These are phyloP conservation scores for Rhyacichthys aspro DNA, from an alignment of 2,797 vertebrate genomes.

Conservation along the genomic window DNA sequence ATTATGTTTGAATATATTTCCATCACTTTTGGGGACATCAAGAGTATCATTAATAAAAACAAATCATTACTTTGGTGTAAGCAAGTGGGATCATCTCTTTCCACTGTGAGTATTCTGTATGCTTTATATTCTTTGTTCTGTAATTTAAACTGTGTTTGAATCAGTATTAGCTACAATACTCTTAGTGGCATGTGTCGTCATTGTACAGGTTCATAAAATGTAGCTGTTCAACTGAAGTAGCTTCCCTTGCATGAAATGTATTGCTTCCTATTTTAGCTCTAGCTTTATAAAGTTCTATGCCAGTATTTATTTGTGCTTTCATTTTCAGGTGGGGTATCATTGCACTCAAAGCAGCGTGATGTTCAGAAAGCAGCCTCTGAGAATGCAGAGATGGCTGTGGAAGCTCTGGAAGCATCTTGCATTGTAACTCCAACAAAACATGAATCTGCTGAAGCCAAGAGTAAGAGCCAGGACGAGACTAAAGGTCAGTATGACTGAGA, in stretches of 20 bases:
- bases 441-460: not conserved
- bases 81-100: constrained; percentile 57
- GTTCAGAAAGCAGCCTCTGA: constrained; percentile 21
- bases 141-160: constrained; percentile 5
- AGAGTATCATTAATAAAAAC: not conserved
- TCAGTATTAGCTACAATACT: not conserved
- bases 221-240: not conserved
- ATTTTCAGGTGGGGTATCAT: constrained; percentile 44
- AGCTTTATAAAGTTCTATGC: not conserved
- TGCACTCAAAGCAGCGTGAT: constrained; percentile 20
- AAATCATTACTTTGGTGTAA: constrained; percentile 49
- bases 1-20: not conserved
- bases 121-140: constrained; percentile 24
- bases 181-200: not conserved
- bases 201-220: not conserved
- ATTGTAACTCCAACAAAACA: not conserved
- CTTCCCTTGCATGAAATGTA: not conserved
- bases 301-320: constrained; percentile 16
- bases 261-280: not conserved
- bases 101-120: constrained; percentile 63
- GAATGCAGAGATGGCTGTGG: constrained; percentile 47
- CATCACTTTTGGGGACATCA: not conserved
- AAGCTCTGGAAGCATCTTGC: constrained; percentile 42
- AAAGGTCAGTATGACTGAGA: constrained; percentile 47
- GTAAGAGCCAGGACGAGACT: constrained; percentile 23